Base-by-base conservation (phyloP, 2,888 invertebrate genomes). In the Athalia cordata region DNA sequence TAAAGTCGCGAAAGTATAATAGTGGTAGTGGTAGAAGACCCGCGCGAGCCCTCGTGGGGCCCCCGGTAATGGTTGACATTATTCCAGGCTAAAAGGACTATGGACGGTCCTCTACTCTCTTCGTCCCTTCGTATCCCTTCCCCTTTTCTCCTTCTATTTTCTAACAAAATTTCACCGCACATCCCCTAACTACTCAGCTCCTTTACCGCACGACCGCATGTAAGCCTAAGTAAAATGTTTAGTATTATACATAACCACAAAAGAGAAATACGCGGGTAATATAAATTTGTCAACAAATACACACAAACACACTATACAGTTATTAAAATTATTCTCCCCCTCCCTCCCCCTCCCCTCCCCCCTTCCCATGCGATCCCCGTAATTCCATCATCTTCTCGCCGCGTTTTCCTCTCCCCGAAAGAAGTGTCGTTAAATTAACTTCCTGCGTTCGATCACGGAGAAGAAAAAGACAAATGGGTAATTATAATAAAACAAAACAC, bases 141-240 rank as follows among this genome's bases (percentile, higher is more conserved):
- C 43, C 29, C 55, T 9, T 11, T 5, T 5, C n/a, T 9, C 29
- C 29, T 29, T 29, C 29, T 29, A 29, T 29, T 29, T 29, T 29
- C 29, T 29, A 29, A 29, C 29, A 29, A 29, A 29, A 29, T 29
- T 29, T 29, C 29, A 29, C 29, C 29, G 29, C 29, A 29, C 29
- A 29, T 29, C 29, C 29, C 29, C 29, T 2, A 29, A 29, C 29
- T 29, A 29, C 29, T 29, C 29, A 29, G 29, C 29, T 29, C 29
- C 29, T 29, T 29, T 29, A 29, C 55, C 55, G 7, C 7, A 8
- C 78, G 45, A 59, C 72, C 43, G 67, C 78, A 74, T 78, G 79
- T 79, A 79, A 82, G 83, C 83, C 84, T 83, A 80, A 84, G 85
- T 85, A 86, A 87, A 87, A 87, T 86, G 85, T 87, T 86, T 83